phyloP scores from a whole-genome alignment of 1,140 invertebrate species.

The Trichoplusia ni region DNA sequence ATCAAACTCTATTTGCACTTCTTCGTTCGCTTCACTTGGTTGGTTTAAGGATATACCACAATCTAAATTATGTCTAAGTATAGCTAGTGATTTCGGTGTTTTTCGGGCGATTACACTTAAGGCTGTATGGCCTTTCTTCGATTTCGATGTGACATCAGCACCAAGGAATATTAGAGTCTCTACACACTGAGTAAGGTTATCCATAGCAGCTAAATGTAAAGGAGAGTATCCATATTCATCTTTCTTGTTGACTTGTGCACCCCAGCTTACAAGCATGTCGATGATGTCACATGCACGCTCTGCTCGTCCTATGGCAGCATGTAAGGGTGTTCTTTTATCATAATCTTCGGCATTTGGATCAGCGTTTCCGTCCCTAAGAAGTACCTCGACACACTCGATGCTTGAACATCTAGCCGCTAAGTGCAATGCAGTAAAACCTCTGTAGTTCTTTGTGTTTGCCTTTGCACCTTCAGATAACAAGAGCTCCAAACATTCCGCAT shows the following conservation, averaged over 20 bases:
- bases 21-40: slow-evolving; percentile 81
- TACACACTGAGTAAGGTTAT: slow-evolving; percentile 84
- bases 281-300: slow-evolving; percentile 81
- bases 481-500: slow-evolving; percentile 82
- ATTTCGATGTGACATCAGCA: slow-evolving; percentile 85
- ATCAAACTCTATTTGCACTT: slow-evolving; percentile 84
- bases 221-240: slow-evolving; percentile 87
- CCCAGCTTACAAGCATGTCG: slow-evolving; percentile 81
- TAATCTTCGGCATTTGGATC: slow-evolving; percentile 83
- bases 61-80: slow-evolving; percentile 82
- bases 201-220: slow-evolving; percentile 85
- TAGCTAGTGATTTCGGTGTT: slow-evolving; percentile 82
- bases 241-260: slow-evolving; percentile 81
- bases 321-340: slow-evolving; percentile 82
- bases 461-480: slow-evolving; percentile 84
- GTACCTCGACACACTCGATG: slow-evolving; percentile 80
- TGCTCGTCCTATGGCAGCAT: slow-evolving; percentile 83
- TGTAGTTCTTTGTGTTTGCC: slow-evolving; percentile 80
- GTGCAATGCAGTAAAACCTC: slow-evolving; percentile 83
- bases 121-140: slow-evolving; percentile 83
- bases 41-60: slow-evolving; percentile 82
- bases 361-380: slow-evolving; percentile 79
- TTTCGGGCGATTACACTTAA: slow-evolving; percentile 84
- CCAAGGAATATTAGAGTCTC: slow-evolving; percentile 84
- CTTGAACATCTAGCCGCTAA: slow-evolving; percentile 84